These are phyloP conservation scores for Styela clava DNA, from an alignment of 23 tunicate genomes.

Conservation along the genomic window DNA sequence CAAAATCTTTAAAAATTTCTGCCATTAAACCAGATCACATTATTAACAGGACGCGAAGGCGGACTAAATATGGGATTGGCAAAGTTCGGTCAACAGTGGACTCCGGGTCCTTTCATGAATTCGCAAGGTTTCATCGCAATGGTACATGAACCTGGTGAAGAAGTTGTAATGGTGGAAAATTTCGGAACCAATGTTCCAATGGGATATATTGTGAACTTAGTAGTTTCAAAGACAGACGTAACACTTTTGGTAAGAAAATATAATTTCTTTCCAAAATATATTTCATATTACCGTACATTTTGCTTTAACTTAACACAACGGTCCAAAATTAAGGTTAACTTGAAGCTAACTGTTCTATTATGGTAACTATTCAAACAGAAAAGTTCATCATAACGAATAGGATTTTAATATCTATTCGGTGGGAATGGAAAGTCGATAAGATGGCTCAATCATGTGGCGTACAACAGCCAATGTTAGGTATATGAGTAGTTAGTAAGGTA, in stretches of 20 bases:
- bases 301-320: background rate
- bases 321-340: background rate
- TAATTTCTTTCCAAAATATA: too few species aligned
- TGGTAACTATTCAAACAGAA: background rate
- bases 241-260: slow-evolving; percentile 27
- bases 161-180: background rate
- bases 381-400: too few species aligned
- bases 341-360: background rate
- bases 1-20: too few species aligned
- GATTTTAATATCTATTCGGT: too few species aligned
- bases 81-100: slow-evolving; percentile 34
- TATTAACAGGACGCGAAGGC: slow-evolving; percentile 29
- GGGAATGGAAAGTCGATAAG: too few species aligned
- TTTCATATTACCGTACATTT: background rate
- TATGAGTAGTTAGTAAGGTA: too few species aligned
- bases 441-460: too few species aligned
- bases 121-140: slow-evolving; percentile 40
- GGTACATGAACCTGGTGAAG: slow-evolving; percentile 45
- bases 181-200: slow-evolving; percentile 31
- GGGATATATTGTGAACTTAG: background rate
- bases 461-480: too few species aligned
- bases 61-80: slow-evolving; percentile 28
- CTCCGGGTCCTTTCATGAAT: slow-evolving; percentile 34
- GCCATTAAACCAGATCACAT: too few species aligned
- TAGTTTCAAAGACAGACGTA: background rate